phyloP scores from a whole-genome alignment of 2,888 invertebrate species.

The Achlya flavicornis region DNA sequence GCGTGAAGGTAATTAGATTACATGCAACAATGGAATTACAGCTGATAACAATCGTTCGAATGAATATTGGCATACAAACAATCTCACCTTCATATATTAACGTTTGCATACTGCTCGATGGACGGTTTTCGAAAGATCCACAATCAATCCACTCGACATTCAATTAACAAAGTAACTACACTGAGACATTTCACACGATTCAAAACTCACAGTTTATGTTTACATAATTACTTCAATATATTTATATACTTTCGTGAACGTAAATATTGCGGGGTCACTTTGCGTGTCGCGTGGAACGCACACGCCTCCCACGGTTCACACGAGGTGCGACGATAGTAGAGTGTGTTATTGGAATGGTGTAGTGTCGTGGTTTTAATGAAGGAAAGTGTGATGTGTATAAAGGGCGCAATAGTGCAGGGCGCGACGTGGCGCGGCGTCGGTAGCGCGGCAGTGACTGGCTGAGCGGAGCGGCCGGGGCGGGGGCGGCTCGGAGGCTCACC shows the following conservation, averaged over 20 bases:
- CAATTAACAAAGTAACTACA: slow-evolving; percentile 56
- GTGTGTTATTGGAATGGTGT: slow-evolving; percentile 44
- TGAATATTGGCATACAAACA: slow-evolving; percentile 13
- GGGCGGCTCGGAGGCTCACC: slow-evolving; percentile 33
- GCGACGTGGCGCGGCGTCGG: slow-evolving; percentile 60
- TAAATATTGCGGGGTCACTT: slow-evolving; percentile 28
- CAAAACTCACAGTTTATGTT: slow-evolving; percentile 53
- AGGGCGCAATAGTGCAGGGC: slow-evolving; percentile 26
- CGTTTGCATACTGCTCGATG: slow-evolving; percentile 36
- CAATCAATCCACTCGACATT: slow-evolving; percentile 61
- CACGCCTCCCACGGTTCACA: slow-evolving; percentile 25
- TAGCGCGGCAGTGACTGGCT: slow-evolving; percentile 69
- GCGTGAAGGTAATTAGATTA: slow-evolving; percentile 9
- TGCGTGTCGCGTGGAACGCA: slow-evolving; percentile 32
- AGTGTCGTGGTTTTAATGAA: slow-evolving; percentile 58
- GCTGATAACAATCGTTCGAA: not conserved
- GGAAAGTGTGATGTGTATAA: slow-evolving; percentile 46
- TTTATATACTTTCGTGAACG: slow-evolving; percentile 35
- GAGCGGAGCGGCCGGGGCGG: slow-evolving; percentile 56
- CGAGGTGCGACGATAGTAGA: slow-evolving; percentile 32
- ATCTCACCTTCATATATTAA: slow-evolving; percentile 45
- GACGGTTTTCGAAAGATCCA: slow-evolving; percentile 40
- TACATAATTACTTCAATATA: slow-evolving; percentile 44
- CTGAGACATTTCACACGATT: slow-evolving; percentile 52
- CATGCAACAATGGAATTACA: slow-evolving; percentile 2